These are phyloP conservation scores for Byasa hedistus DNA, from an alignment of 2,888 invertebrate genomes.

Conservation along the genomic window DNA sequence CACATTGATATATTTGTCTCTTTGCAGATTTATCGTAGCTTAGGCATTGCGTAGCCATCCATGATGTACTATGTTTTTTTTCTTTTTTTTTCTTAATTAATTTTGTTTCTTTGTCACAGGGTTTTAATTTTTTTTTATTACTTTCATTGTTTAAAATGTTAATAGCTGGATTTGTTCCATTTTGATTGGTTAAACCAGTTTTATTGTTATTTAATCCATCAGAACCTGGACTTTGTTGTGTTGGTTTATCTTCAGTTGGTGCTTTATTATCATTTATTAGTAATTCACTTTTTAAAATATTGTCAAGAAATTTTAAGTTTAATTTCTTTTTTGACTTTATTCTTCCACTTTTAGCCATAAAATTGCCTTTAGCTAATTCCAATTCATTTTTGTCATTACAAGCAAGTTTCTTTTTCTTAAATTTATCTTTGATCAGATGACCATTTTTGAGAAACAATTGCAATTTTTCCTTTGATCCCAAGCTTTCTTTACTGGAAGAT, in stretches of 20 bases:
- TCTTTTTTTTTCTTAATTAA: constrained; percentile 2
- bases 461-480: constrained; percentile 32
- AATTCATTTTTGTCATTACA: constrained; percentile 7
- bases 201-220: constrained; percentile 71
- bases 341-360: constrained; percentile 46
- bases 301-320: constrained; percentile 53
- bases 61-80: constrained; percentile 4
- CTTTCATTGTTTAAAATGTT: constrained; percentile 30
- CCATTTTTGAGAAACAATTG: constrained; percentile 48
- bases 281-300: constrained; percentile 63
- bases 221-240: constrained; percentile 30
- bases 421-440: constrained; percentile 33
- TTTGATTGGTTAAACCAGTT: constrained; percentile 58
- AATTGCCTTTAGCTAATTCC: constrained; percentile 28
- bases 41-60: constrained; percentile 23
- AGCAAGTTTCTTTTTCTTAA: constrained; percentile 37
- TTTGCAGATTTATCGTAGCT: constrained; percentile 23
- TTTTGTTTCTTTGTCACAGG: constrained; percentile 34
- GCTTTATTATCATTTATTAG: constrained; percentile 47
- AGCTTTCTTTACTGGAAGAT: constrained; percentile 29
- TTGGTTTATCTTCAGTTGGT: constrained; percentile 30
- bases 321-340: constrained; percentile 38
- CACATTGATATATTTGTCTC: constrained; percentile 66
- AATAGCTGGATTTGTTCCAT: constrained; percentile 36
- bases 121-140: constrained; percentile 29